Conservation (phyloP, 1,140 invertebrate species). For the Drosophila ironensis region DNA sequence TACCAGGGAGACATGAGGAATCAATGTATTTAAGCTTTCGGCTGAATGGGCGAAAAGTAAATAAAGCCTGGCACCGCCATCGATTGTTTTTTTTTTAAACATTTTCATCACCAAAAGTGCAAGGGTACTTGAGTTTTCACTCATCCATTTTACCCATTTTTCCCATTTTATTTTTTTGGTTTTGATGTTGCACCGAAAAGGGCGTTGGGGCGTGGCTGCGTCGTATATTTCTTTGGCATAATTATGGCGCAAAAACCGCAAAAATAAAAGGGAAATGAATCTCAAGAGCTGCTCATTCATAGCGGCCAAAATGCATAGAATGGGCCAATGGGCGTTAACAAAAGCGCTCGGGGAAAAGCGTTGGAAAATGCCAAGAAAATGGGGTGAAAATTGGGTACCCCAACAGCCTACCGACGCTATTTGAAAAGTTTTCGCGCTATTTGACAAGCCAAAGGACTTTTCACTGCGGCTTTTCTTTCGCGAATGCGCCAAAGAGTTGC, state of each 20-base stretch:
- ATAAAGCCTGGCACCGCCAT: no score
- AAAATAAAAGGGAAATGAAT: constrained; percentile 26
- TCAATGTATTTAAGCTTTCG: no score
- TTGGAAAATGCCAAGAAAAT: not conserved
- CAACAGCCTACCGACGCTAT: constrained; percentile 19
- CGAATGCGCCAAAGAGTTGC: not conserved
- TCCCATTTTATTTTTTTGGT: not conserved
- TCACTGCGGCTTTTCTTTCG: constrained; percentile 23
- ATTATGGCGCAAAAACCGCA: constrained; percentile 16
- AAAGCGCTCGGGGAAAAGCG: not conserved
- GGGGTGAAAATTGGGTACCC: constrained; percentile 10
- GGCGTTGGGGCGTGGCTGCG: constrained; percentile 17
- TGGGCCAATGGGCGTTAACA: constrained; percentile 17
- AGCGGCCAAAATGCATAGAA: constrained; percentile 24
- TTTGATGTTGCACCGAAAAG: not conserved
- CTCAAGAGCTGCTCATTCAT: constrained; percentile 20
- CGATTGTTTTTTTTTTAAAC: no score
- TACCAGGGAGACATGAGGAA: not conserved
- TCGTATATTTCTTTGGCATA: constrained; percentile 27
- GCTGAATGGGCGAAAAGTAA: constrained; percentile 16
- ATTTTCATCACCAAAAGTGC: no score
- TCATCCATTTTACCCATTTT: not conserved
- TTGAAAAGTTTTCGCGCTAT: constrained; percentile 69
- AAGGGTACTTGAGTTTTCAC: no score
- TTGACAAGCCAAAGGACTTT: constrained; percentile 53